Evolutionary conservation across 2,113 vertebrate genomes (phyloP), one percentile per base, ranked within the genome.

Genomic region (Tamias sibiricus): DNA sequence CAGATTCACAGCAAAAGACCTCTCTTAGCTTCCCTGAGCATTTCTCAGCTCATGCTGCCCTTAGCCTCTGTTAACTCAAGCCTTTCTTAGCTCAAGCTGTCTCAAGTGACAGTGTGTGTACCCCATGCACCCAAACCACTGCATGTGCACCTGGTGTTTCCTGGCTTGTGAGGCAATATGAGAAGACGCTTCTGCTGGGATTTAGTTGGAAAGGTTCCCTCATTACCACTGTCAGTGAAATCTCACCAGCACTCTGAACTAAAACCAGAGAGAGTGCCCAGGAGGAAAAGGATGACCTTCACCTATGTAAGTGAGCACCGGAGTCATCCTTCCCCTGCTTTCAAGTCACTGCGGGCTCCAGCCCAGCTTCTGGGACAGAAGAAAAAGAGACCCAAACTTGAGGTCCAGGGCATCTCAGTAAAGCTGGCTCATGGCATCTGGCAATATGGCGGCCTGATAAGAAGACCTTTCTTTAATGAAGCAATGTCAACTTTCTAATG

Each of bases 401-500:
- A 92, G 19, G 10, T 76, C 81, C 81, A 6, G 19, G 47, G 24
- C 44, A 87, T 32, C 47, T 94, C 40, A 52, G 9, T 30, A 52
- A 91, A 40, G 20, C 2, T 22, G 47, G 12, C 24, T 30, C 47
- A 54, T 10, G 75, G 54, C n/a, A 20, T 6, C 40, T 49, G 11
- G 72, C 2, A 17, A 68, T 4, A 32, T 0, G 8, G 24, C 11
- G 90, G 10, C 82, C 75, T 76, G 0, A 28, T 35, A 87, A 47
- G 28, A 57, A 92, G 37, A 8, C 4, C 35, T 84, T 42, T 72
- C 30, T 62, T 92, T 97, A 57, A 37, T 85, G 85, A 57, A 49
- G 79, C 19, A 95, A 94, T 71, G 93, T 62, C 87, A 86, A 0
- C 0, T 82, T 71, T 95, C 57, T 97, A 85, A 97, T 22, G 66